Conservation (phyloP, 2,888 invertebrate species). For the Meta bourneti region DNA sequence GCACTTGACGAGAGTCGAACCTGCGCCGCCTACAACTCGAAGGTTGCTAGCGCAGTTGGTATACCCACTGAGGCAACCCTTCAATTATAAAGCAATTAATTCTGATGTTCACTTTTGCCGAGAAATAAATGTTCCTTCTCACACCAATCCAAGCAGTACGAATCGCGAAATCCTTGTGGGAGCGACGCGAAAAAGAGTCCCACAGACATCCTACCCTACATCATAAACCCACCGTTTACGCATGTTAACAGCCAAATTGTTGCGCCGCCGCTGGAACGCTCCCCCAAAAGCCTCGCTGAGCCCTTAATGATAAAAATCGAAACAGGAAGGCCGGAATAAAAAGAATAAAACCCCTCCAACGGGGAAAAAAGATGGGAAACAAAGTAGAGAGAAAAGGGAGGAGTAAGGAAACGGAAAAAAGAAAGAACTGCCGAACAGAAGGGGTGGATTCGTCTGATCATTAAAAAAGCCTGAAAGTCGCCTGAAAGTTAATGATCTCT, state of each 20-base stretch:
- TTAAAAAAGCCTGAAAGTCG: slow-evolving; percentile 74
- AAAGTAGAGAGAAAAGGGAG: slow-evolving; percentile 30
- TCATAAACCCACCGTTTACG: slow-evolving; percentile 8
- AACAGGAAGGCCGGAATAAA: slow-evolving; percentile 30
- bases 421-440: not conserved
- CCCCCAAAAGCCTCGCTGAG: slow-evolving; percentile 1
- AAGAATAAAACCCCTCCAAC: slow-evolving; percentile 8
- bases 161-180: not conserved
- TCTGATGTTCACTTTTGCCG: too few relatives aligned
- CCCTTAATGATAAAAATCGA: slow-evolving; percentile 39
- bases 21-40: too few relatives aligned
- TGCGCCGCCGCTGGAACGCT: not conserved
- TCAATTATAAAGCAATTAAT: too few relatives aligned
- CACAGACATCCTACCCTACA: not conserved
- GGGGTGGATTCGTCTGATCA: slow-evolving; percentile 49
- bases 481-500: slow-evolving; percentile 75
- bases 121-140: too few relatives aligned
- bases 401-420: slow-evolving; percentile 34
- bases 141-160: too few relatives aligned
- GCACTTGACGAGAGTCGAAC: too few relatives aligned
- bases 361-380: slow-evolving; percentile 5
- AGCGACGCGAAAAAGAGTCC: not conserved
- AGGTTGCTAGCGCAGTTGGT: too few relatives aligned
- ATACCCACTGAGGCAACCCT: too few relatives aligned
- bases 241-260: slow-evolving; percentile 47